phyloP scores from a whole-genome alignment of 2,888 invertebrate genomes.

The Gasteruption jaculator region DNA sequence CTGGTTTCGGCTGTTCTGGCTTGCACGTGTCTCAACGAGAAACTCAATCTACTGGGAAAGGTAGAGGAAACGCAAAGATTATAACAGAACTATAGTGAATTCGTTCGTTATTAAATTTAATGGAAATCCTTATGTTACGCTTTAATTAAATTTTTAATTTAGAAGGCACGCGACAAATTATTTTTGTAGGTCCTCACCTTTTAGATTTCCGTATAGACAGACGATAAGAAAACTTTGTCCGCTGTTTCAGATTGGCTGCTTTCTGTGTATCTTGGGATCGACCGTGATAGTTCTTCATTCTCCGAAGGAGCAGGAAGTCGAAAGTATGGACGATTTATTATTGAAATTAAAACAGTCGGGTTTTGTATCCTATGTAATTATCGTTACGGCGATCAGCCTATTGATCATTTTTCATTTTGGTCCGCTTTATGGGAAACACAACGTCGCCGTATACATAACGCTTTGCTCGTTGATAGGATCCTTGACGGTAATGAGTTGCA shows the following conservation, averaged over 20 bases:
- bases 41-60: slow-evolving; percentile 86
- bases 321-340: slow-evolving; percentile 69
- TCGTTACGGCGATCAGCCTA: slow-evolving; percentile 63
- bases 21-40: slow-evolving; percentile 83
- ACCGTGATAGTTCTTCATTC: slow-evolving; percentile 91
- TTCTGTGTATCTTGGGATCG: slow-evolving; percentile 88
- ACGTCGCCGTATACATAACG: slow-evolving; percentile 80
- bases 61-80: slow-evolving; percentile 48
- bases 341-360: slow-evolving; percentile 71
- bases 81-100: neutral
- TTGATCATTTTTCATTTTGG: slow-evolving; percentile 72
- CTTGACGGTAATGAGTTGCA: slow-evolving; percentile 90
- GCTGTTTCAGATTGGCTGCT: slow-evolving; percentile 83
- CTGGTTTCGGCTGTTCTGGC: slow-evolving; percentile 87
- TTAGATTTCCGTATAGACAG: too few relatives aligned
- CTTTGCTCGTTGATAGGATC: slow-evolving; percentile 91
- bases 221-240: too few relatives aligned
- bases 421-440: slow-evolving; percentile 77
- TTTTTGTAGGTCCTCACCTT: too few relatives aligned
- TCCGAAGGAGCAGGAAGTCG: slow-evolving; percentile 88
- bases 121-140: slow-evolving; percentile 6
- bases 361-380: slow-evolving; percentile 73
- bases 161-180: too few relatives aligned
- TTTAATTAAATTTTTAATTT: slow-evolving; percentile 18
- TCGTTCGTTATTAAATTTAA: slow-evolving; percentile 5